Conservation (phyloP, 2,113 vertebrate species). For the Myrmecobius fasciatus region DNA sequence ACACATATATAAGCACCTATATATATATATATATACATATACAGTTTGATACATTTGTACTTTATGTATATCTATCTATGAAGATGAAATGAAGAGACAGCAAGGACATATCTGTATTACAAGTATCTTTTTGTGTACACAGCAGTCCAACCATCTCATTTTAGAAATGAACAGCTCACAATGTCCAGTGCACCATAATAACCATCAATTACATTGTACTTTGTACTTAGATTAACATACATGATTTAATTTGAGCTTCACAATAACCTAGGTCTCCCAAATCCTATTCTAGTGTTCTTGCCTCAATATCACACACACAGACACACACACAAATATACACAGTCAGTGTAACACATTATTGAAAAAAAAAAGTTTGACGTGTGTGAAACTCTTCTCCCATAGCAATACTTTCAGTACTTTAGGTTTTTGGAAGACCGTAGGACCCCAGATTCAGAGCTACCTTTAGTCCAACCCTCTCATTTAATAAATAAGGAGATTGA, state of each 20-base stretch:
- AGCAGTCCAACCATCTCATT: not conserved
- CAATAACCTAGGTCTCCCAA: not conserved
- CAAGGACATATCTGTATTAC: not conserved
- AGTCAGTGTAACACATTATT: no score
- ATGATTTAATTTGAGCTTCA: not conserved
- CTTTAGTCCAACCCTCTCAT: not conserved
- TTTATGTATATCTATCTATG: not conserved
- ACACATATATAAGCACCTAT: no score
- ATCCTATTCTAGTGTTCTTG: not conserved
- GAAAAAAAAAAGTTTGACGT: not conserved
- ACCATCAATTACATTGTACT: not conserved
- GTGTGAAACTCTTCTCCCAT: not conserved
- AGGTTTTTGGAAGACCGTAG: not conserved
- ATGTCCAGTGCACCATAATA: not conserved
- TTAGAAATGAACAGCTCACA: not conserved
- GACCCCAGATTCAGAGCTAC: not conserved
- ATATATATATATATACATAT: no score
- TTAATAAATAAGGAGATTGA: not conserved
- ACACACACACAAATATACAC: no score
- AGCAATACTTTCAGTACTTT: not conserved
- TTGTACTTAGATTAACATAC: not conserved
- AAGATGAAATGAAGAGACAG: not conserved
- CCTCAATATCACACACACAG: not conserved
- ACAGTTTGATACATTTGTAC: no score
- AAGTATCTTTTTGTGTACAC: not conserved